A percentile compares a stretch with the other conserved stretches of the same genome.
Conservation (phyloP, 1,140 invertebrate genomes). For the Brachionus manjavacas region DNA sequence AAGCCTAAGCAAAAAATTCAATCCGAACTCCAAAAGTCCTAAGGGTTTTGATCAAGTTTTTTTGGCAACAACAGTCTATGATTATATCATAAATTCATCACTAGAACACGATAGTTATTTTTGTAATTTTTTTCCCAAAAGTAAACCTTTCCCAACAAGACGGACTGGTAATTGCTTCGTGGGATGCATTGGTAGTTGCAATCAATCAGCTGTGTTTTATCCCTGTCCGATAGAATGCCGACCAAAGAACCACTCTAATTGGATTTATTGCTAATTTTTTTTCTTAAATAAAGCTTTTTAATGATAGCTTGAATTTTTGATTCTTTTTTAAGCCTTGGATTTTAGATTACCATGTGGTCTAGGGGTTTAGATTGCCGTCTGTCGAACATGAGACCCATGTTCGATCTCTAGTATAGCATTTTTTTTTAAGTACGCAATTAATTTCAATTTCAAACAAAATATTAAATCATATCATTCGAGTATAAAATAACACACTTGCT, state of each 20-base stretch:
- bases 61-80: background rate
- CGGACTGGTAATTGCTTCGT: constrained; percentile 21
- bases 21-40: background rate
- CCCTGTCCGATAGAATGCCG: background rate
- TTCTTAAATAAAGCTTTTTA: background rate
- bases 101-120: constrained; percentile 16
- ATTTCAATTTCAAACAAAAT: background rate
- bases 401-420: background rate
- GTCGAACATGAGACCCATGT: background rate
- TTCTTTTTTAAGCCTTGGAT: background rate
- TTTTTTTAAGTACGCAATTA: background rate
- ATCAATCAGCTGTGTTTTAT: background rate
- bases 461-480: background rate
- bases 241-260: background rate
- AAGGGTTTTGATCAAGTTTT: constrained; percentile 20
- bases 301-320: background rate
- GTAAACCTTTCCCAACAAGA: background rate
- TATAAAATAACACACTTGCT: background rate
- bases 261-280: constrained; percentile 19
- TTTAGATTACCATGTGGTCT: background rate
- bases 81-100: background rate
- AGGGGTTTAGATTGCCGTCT: background rate
- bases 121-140: background rate
- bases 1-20: background rate
- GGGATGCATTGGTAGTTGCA: background rate